phyloP scores from a whole-genome alignment of 2,113 vertebrate species.

The Rana temporaria region DNA sequence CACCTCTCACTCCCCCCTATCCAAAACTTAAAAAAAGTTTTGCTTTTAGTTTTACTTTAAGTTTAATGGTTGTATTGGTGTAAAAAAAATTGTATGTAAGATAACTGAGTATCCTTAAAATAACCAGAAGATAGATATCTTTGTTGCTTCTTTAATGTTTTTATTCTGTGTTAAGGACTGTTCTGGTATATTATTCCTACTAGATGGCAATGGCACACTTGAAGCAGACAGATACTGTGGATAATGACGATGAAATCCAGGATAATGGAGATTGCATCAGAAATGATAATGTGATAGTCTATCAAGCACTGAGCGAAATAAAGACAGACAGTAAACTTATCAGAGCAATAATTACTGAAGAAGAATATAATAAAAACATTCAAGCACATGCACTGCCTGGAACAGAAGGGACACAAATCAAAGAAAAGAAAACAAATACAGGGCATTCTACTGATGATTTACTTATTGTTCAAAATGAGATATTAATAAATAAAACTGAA shows the following conservation, averaged over 20 bases:
- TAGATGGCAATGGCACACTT: not conserved
- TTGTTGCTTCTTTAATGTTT: not conserved
- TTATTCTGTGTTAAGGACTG: not conserved
- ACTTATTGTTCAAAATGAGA: not conserved
- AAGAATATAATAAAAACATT: not conserved
- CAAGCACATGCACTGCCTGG: not conserved
- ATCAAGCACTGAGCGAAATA: not conserved
- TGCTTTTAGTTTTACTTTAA: too few species aligned
- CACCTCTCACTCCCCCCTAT: too few species aligned
- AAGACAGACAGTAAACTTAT: not conserved
- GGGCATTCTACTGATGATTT: not conserved
- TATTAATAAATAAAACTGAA: not conserved
- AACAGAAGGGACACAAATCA: not conserved
- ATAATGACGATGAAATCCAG: not conserved
- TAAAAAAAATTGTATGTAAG: too few species aligned
- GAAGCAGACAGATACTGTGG: not conserved
- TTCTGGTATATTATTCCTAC: not conserved
- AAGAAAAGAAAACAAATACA: constrained; percentile 4
- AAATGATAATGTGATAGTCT: not conserved
- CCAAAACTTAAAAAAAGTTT: too few species aligned
- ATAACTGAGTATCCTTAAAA: too few species aligned
- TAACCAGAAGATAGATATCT: too few species aligned
- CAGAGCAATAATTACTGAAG: not conserved
- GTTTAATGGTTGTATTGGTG: too few species aligned
- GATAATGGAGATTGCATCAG: not conserved